Base-by-base conservation (phyloP, 2,113 vertebrate species). In the Gambusia holbrooki region DNA sequence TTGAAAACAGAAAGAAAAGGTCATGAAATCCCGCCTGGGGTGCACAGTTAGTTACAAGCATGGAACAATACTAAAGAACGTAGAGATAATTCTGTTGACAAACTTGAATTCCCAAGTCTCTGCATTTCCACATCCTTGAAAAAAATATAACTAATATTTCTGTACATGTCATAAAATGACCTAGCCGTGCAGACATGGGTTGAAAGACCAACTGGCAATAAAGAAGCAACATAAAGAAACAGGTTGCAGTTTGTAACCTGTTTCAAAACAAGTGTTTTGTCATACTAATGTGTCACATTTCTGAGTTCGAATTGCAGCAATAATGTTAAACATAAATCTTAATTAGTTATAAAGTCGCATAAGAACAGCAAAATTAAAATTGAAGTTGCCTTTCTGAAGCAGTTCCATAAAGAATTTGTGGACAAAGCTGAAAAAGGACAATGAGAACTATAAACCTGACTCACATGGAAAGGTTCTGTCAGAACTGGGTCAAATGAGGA, bases 1-100 rank as follows among this genome's bases (percentile, higher is more conserved):
- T 32, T 74, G 69, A 82, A 76, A 76, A 78, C 74, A 68, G 66
- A 32, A 4, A 22, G 61, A 76, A 48, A 80, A 61, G 42, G 64
- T 69, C 35, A 32, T 77, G 35, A 45, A 72, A 71, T 72, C 13
- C 35, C 35, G 40, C 74, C 62, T 30, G 66, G 19, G 27, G 74
- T 10, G 66, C 66, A 72, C 40, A 42, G 40, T 30, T 30, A 63
- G 60, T 45, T 70, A 58, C 22, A 40, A 42, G 13, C 37, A 67
- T 32, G 51, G 45, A 75, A 27, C 7, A 69, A 80, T 71, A 15
- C 28, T 29, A 14, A 62, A 12, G 12, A 5, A 28, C 29, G n/a
- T 28, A 62, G 27, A 62, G 28, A 30, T 15, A 2, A n/a, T 58
- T 1, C n/a, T 25, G 51, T 58, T 58, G 25, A 58, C 9, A 58